Evolutionary conservation across 1,140 invertebrate species (phyloP).

Genomic region (Leptestheria dahalacensis): DNA sequence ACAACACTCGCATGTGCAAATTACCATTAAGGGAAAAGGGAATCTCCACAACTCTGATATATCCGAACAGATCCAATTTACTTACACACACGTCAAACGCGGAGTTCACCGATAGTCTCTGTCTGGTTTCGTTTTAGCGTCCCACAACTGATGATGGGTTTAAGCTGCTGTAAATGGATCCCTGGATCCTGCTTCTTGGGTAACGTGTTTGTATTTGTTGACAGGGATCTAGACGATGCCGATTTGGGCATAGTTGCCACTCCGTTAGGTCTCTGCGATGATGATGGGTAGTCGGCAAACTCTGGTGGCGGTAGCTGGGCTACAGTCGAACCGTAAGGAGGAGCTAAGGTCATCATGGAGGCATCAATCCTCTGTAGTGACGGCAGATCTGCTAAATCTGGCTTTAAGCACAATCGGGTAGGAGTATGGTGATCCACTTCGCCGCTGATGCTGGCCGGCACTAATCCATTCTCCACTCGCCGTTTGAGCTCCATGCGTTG

Average conservation of each 20-base stretch:
- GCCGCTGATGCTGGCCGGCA: conserved; percentile 60
- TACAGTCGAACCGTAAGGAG: conserved; percentile 9
- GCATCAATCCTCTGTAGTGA: conserved; percentile 19
- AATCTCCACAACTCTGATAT: too few relatives aligned
- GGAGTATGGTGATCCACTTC: conserved; percentile 39
- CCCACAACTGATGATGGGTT: neutral
- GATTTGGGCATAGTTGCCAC: neutral
- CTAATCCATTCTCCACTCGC: conserved; percentile 62
- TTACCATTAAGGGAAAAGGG: too few relatives aligned
- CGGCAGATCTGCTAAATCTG: conserved; percentile 19
- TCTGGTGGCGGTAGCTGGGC: conserved; percentile 23
- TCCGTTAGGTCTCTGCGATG: neutral
- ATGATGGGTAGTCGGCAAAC: conserved; percentile 23
- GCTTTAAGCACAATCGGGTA: conserved; percentile 19
- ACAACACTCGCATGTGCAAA: too few relatives aligned
- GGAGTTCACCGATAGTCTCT: neutral
- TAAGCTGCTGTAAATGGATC: neutral
- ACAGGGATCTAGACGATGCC: neutral
- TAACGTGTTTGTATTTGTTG: neutral
- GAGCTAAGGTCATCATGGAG: conserved; percentile 16
- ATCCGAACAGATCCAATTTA: too few relatives aligned
- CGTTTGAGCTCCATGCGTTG: conserved; percentile 51
- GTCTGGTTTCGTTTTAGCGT: neutral
- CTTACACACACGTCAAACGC: neutral
- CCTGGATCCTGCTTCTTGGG: too few relatives aligned